Conservation (phyloP, 2,113 vertebrate genomes). For the Corydoras sp. region DNA sequence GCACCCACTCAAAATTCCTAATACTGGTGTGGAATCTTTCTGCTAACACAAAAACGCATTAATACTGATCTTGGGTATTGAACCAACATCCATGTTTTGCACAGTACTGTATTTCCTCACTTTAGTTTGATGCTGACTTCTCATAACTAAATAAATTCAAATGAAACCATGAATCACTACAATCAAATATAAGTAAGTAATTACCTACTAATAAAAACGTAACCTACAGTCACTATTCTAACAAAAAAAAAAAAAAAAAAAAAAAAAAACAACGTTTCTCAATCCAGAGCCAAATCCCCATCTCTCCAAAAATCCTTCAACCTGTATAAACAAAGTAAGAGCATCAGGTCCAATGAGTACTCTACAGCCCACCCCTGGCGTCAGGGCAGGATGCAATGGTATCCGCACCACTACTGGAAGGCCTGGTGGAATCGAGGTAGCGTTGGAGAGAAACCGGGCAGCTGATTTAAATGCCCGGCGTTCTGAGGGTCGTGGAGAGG, state of each 20-base stretch:
- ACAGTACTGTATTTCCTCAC: slow-evolving; percentile 28
- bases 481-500: slow-evolving; percentile 77
- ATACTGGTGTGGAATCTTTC: too few relatives aligned
- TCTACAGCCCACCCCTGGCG: neutral
- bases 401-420: slow-evolving; percentile 64
- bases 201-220: slow-evolving; percentile 7
- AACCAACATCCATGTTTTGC: neutral
- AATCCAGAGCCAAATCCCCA: slow-evolving; percentile 24
- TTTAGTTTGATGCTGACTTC: slow-evolving; percentile 21
- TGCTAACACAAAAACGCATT: too few relatives aligned
- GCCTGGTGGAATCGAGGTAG: slow-evolving; percentile 97
- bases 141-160: slow-evolving; percentile 21
- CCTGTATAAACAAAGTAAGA: slow-evolving; percentile 7
- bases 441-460: slow-evolving; percentile 86
- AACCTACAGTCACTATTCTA: slow-evolving; percentile 35
- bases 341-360: slow-evolving; percentile 1
- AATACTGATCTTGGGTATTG: too few relatives aligned
- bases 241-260: neutral
- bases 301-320: slow-evolving; percentile 21
- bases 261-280: slow-evolving; percentile 21
- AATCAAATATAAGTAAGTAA: slow-evolving; percentile 25
- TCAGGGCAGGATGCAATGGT: slow-evolving; percentile 2
- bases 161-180: slow-evolving; percentile 31
- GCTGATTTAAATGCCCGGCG: slow-evolving; percentile 83
- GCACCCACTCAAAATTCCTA: too few relatives aligned